Evolutionary conservation across 2,797 vertebrate species (phyloP), one percentile per base, ranked within the genome.

Genomic region (Tamandua tetradactyla): DNA sequence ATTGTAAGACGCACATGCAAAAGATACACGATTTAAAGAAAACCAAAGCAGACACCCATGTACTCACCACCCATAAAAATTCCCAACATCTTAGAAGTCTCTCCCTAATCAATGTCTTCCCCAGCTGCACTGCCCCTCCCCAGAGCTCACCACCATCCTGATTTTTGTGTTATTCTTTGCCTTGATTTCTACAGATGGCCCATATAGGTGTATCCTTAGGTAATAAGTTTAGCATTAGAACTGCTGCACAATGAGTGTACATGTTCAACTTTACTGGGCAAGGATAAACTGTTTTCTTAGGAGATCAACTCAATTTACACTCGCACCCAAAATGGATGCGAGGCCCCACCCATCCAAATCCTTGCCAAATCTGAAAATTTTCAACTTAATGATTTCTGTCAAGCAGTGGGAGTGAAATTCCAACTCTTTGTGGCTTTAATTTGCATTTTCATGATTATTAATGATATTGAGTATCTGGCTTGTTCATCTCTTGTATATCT

Each of bases 391-490:
- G 9, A 64, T 72, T 74, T 82, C 86, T 89, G 94, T 94, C 95
- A 95, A 94, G 49, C 52, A 27, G 93, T 93, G 44, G 92, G 93
- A 96, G 64, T 88, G 49, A 74, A 81, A 93, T 89, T 47, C 92
- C 49, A 82, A 49, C 74, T 85, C 79, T 3, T 0, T 52, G 35
- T 59, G 79, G 44, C 59, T 94, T 87, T 91, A 7, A 88, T 95
- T 85, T 95, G 61, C 82, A 72, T 92, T 71, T 68, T n/a, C 25
- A 57, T 82, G 49, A 69, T 96, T 75, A 74, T 69, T 95, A 94
- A 91, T 79, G 62, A 25, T 64, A 57, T 10, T 42, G 57, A 81
- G 52, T 59, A 64, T 66, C 89, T 40, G 57, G 66, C 61, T 87
- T 74, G 55, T 94, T 93, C 71, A 8, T 59, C 47, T 87, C 89